Base-by-base conservation (phyloP, 2,797 vertebrate genomes). In the Phoxinus dragarum region DNA sequence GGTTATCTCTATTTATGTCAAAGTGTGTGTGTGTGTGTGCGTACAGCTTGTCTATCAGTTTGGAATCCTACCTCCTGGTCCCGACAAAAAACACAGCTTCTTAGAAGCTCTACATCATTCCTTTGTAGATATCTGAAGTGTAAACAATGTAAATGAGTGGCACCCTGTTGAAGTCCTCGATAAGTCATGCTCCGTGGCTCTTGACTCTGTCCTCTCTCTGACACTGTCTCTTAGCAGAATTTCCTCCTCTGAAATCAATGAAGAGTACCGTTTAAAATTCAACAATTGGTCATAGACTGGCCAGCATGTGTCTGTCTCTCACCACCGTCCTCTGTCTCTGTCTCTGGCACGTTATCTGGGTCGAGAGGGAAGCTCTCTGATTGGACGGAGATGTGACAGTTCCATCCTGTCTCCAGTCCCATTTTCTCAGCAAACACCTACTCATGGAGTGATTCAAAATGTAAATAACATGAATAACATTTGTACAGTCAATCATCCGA, bases 341-440 rank as follows among this genome's bases (percentile, higher is more conserved):
- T 19, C 56, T 87, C 23, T 9, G 75, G 31, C 38, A 82, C 59
- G 23, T 82, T 86, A 8, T 82, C 79, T 16, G 86, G 59, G 76
- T 89, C 80, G 31, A 86, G 69, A 66, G 78, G 79, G 77, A 90
- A 89, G 66, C 82, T 44, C 19, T 87, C 88, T n/a, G 89, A 89
- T 68, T 89, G 88, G 83, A 91, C 81, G 34, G 88, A 91, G 73
- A 91, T 88, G 67, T 89, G 86, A 76, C 88, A 89, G 83, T 89
- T 90, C 88, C 86, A 89, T 42, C 85, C 88, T 0, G 67, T 87
- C 80, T 91, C 90, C 40, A 86, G 80, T 42, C 88, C 87, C 90
- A 90, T 86, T 83, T 89, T 89, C 81, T 88, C 90, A 68, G 90
- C 89, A 87, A 89, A 91, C 76, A 81, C 86, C 89, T 91, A 54